phyloP scores from a whole-genome alignment of 2,113 vertebrate species.

The Microcebus jonahi region DNA sequence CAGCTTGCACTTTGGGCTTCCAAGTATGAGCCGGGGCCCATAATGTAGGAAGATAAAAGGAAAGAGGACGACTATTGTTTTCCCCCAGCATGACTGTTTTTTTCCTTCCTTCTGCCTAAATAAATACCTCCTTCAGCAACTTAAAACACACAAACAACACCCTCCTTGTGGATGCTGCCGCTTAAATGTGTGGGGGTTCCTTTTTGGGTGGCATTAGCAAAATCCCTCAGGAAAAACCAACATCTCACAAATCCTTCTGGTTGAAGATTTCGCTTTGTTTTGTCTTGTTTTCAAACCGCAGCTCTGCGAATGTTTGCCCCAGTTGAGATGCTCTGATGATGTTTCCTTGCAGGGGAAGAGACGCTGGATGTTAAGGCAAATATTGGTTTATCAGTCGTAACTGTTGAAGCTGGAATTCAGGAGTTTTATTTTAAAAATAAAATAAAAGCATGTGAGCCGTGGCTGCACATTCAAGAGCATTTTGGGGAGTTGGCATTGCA shows the following conservation, averaged over 20 bases:
- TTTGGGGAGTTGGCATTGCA: accelerated
- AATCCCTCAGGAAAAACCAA: neutral
- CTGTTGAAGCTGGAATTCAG: neutral
- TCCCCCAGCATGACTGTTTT: neutral
- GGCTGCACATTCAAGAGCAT: accelerated
- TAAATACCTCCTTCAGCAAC: neutral
- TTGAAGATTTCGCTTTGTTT: neutral
- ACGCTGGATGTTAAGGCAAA: neutral
- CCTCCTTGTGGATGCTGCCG: neutral
- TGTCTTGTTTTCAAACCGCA: neutral
- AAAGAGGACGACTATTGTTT: neutral
- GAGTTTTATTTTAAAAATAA: neutral
- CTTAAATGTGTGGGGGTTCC: neutral
- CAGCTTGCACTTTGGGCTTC: neutral
- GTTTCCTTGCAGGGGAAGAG: neutral
- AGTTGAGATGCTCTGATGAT: neutral
- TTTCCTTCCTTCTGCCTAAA: neutral
- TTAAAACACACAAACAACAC: neutral
- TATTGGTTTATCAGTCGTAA: neutral
- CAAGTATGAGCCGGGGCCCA: neutral
- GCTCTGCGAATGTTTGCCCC: neutral
- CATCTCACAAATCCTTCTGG: accelerated
- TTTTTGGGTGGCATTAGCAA: neutral
- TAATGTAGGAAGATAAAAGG: neutral
- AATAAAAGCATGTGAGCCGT: neutral